Percentiles rank a stretch among this genome's conserved stretches.
phyloP scores from a whole-genome alignment of 2,888 invertebrate genomes.

The Eulithis prunata region DNA sequence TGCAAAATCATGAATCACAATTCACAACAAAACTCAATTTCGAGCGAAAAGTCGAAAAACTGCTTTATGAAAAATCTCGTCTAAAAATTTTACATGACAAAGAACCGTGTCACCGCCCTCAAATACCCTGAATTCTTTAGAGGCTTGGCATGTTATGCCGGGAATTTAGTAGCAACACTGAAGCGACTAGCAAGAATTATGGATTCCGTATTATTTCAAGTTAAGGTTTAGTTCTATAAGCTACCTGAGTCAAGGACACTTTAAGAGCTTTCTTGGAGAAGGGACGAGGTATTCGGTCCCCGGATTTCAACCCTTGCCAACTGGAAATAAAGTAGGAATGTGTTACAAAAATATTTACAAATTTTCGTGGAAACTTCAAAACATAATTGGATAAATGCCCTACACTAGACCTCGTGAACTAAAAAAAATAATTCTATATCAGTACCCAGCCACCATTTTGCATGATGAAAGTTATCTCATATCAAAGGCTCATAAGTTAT shows the following conservation, averaged over 20 bases:
- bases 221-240: background rate
- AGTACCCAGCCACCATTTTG: no score
- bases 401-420: no score
- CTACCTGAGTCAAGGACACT: slow-evolving; percentile 13
- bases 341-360: no score
- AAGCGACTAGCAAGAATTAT: slow-evolving; percentile 13
- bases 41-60: slow-evolving; percentile 16
- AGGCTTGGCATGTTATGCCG: slow-evolving; percentile 17
- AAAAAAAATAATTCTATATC: no score
- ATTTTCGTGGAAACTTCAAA: no score
- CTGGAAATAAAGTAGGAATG: no score
- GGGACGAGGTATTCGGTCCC: background rate
- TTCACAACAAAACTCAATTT: slow-evolving; percentile 34
- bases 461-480: no score
- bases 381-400: no score
- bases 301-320: no score
- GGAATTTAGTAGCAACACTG: slow-evolving; percentile 29
- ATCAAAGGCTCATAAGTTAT: no score
- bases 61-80: slow-evolving; percentile 37
- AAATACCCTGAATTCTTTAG: slow-evolving; percentile 30
- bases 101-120: slow-evolving; percentile 30
- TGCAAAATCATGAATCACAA: slow-evolving; percentile 33
- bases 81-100: slow-evolving; percentile 43
- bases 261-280: slow-evolving; percentile 19
- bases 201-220: slow-evolving; percentile 14